A percentile compares a stretch with the other conserved stretches of the same genome.
Conservation (phyloP, 2,113 vertebrate genomes). For the Regulus satrapa region DNA sequence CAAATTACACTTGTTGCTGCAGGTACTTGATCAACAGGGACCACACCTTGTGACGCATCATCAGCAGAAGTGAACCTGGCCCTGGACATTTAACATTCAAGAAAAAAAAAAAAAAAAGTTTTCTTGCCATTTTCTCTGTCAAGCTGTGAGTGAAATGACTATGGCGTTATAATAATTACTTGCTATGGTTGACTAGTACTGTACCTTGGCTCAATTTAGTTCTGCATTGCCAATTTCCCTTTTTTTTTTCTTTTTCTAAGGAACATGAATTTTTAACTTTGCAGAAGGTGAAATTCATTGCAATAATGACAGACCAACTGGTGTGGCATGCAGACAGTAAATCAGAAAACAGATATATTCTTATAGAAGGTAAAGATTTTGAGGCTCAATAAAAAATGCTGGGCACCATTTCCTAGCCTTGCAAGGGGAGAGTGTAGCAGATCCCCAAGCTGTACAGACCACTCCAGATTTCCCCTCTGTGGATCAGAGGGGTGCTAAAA, state of each 20-base stretch:
- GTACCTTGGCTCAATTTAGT: not conserved
- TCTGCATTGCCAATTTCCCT: not conserved
- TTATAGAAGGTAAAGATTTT: not conserved
- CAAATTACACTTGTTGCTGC: not conserved
- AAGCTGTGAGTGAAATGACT: slow-evolving; percentile 33
- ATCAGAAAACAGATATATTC: not conserved
- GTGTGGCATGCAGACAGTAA: not conserved
- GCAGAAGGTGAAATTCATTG: not conserved
- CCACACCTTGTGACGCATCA: not conserved
- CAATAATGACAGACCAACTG: not conserved
- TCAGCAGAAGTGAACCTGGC: not conserved
- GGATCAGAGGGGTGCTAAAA: not conserved
- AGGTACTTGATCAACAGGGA: not conserved
- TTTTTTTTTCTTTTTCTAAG: not conserved
- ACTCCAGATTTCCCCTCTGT: not conserved
- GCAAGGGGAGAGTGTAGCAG: not conserved
- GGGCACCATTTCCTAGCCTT: not conserved
- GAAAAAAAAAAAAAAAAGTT: not conserved
- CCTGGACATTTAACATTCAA: not conserved
- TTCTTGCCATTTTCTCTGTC: not conserved
- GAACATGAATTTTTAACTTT: not conserved
- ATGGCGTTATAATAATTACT: slow-evolving; percentile 19
- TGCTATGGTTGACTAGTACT: not conserved
- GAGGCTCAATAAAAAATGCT: not conserved
- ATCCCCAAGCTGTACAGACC: not conserved